Percentiles rank a stretch among this genome's conserved stretches.
These are phyloP conservation scores for Athene cunicularia DNA, from an alignment of 2,113 vertebrate genomes.

Conservation along the genomic window DNA sequence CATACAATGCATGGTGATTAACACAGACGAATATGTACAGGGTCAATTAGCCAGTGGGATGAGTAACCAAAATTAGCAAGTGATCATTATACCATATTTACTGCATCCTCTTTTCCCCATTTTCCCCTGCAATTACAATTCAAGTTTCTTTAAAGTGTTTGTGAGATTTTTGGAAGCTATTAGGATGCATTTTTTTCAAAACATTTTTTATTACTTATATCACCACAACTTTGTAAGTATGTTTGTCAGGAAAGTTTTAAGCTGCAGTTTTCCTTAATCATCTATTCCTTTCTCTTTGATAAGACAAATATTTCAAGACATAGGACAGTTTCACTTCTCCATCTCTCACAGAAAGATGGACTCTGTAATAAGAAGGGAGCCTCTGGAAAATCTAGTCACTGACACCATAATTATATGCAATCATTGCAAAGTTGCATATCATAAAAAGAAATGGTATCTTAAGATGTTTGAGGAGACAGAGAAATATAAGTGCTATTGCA, in stretches of 20 bases:
- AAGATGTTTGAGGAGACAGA: not conserved
- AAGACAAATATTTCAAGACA: not conserved
- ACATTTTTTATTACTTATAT: not conserved
- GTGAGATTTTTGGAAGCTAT: not conserved
- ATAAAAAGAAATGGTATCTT: not conserved
- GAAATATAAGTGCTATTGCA: not conserved
- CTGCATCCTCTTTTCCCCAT: constrained; percentile 4
- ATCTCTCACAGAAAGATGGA: not conserved
- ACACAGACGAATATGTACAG: not conserved
- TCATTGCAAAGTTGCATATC: not conserved
- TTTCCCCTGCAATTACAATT: not conserved
- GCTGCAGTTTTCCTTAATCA: not conserved
- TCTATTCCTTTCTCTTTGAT: not conserved
- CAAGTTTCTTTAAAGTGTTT: not conserved
- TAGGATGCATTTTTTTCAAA: not conserved
- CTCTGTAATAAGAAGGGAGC: not conserved
- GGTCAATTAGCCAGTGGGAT: constrained; percentile 6
- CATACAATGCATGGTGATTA: constrained; percentile 51
- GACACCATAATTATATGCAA: not conserved
- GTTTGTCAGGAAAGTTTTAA: not conserved
- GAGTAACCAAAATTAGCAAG: constrained; percentile 39
- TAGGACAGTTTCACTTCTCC: not conserved
- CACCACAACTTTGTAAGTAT: not conserved
- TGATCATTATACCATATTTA: constrained; percentile 35
- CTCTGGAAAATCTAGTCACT: not conserved